These are phyloP conservation scores for Temnothorax nylanderi DNA, from an alignment of 1,140 invertebrate species.

Conservation along the genomic window DNA sequence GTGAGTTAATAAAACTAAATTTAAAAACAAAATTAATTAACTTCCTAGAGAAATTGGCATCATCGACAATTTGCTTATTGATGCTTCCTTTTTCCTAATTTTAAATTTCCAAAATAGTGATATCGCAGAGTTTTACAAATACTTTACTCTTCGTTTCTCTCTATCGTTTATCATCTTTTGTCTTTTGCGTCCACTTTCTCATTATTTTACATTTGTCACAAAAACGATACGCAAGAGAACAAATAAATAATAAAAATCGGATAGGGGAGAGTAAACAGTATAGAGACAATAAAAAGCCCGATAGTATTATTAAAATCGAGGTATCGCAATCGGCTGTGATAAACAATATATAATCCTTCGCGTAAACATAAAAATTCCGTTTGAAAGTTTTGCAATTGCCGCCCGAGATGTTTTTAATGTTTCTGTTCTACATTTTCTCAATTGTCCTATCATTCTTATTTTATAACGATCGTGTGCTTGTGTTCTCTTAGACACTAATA, in stretches of 20 bases:
- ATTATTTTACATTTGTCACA: background rate
- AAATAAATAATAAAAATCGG: background rate
- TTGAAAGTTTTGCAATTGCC: background rate
- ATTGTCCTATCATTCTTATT: background rate
- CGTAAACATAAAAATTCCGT: background rate
- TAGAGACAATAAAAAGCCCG: background rate
- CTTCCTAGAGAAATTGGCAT: background rate
- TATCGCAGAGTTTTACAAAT: background rate
- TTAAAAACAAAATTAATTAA: background rate
- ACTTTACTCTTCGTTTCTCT: background rate
- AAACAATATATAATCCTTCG: background rate
- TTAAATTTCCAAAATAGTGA: background rate
- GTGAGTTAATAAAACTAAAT: background rate
- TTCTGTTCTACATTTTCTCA: background rate
- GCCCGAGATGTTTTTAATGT: background rate
- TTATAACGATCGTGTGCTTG: background rate
- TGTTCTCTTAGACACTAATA: background rate
- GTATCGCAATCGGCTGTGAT: background rate
- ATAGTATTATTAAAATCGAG: background rate
- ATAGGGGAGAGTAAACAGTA: background rate
- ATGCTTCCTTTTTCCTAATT: background rate
- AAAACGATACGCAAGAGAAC: background rate
- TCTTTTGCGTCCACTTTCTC: background rate
- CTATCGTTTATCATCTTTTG: background rate
- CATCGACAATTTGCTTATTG: background rate